These are phyloP conservation scores for Scotopteryx bipunctaria DNA, from an alignment of 2,888 invertebrate genomes.

Conservation along the genomic window DNA sequence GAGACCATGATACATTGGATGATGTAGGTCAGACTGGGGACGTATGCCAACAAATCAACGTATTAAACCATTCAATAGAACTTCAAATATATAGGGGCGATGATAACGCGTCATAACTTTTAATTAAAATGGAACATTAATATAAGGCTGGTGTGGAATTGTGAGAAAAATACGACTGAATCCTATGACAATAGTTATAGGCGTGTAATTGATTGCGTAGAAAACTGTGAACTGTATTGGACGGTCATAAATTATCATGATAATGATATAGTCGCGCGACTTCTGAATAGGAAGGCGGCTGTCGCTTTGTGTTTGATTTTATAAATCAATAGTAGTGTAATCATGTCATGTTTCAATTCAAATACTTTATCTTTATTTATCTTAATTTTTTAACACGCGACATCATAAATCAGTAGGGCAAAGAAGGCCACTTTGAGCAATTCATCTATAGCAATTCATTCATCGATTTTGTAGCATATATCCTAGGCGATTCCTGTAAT, in stretches of 20 bases:
- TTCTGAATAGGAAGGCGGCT: conserved; percentile 48
- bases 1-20: conserved; percentile 55
- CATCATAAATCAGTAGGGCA: no score
- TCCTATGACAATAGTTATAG: conserved; percentile 53
- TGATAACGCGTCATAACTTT: conserved; percentile 76
- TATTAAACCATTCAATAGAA: conserved; percentile 56
- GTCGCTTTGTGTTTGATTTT: conserved; percentile 40
- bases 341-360: conserved; percentile 27
- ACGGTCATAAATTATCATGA: conserved; percentile 58
- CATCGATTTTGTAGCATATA: no score
- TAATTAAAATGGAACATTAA: conserved; percentile 77
- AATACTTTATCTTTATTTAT: not conserved
- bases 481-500: no score
- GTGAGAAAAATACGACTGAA: conserved; percentile 43
- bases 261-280: conserved; percentile 63
- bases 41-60: conserved; percentile 71
- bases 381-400: no score
- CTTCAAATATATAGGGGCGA: conserved; percentile 58
- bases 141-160: conserved; percentile 59
- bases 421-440: no score
- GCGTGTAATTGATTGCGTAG: conserved; percentile 72
- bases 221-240: conserved; percentile 47
- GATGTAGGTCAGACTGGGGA: conserved; percentile 61
- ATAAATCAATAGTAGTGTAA: conserved; percentile 36
- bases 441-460: no score